Conservation (phyloP, 1,140 invertebrate species). For the Drosophila arizonae region DNA sequence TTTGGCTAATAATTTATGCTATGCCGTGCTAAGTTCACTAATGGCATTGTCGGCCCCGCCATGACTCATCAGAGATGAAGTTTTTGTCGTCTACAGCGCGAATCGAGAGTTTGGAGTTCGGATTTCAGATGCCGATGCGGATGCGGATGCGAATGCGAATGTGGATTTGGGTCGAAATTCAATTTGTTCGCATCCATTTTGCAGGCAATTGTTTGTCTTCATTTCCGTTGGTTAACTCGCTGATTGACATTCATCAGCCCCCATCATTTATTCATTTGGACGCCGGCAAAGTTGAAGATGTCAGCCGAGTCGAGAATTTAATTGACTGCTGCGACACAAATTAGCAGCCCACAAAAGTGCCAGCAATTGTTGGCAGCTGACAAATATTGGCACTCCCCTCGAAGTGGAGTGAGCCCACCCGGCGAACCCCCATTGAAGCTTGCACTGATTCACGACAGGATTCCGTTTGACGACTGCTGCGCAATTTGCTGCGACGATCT, state of each 20-base stretch:
- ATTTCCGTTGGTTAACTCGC: conserved; percentile 65
- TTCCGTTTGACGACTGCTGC: conserved; percentile 24
- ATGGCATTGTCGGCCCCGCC: conserved; percentile 51
- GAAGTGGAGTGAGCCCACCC: background rate
- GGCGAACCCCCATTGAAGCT: background rate
- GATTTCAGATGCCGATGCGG: background rate
- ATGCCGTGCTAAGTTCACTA: conserved; percentile 39
- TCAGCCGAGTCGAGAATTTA: conserved; percentile 38
- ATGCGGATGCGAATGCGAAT: too few species aligned
- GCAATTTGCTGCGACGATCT: conserved; percentile 36
- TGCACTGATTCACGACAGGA: conserved; percentile 26
- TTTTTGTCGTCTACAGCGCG: background rate
- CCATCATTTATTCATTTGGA: conserved; percentile 78
- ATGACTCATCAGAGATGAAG: conserved; percentile 64
- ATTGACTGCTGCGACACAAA: conserved; percentile 47
- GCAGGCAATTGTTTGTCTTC: conserved; percentile 48
- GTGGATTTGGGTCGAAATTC: conserved; percentile 31
- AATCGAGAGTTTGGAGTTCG: background rate
- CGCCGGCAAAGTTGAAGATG: conserved; percentile 28
- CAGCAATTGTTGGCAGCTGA: conserved; percentile 43
- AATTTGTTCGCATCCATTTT: conserved; percentile 42
- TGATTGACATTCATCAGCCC: conserved; percentile 76
- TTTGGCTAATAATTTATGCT: conserved; percentile 69
- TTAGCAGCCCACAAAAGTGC: conserved; percentile 50
- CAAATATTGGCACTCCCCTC: conserved; percentile 39